Evolutionary conservation across 2,888 invertebrate species (phyloP).

Genomic region (Perizoma affinitatum): DNA sequence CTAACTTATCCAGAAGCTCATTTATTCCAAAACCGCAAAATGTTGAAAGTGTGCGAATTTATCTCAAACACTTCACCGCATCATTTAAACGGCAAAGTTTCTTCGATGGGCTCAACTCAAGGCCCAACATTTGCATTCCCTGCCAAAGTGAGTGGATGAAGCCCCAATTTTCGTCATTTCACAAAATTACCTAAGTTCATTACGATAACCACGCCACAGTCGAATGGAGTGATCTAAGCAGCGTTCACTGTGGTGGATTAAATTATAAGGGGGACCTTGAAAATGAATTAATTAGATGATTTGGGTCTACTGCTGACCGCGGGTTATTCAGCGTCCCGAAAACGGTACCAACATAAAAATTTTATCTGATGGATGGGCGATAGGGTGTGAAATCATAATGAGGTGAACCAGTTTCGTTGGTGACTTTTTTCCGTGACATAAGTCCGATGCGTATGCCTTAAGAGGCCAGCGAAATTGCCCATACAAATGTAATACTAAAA

Average conservation of each 20-base stretch:
- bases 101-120: constrained; percentile 35
- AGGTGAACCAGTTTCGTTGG: constrained; percentile 20
- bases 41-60: constrained; percentile 35
- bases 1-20: constrained; percentile 27
- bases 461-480: too few species aligned
- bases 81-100: constrained; percentile 40
- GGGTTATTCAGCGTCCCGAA: constrained; percentile 35
- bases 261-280: constrained; percentile 30
- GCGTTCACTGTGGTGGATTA: constrained; percentile 25
- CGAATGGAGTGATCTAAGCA: constrained; percentile 29
- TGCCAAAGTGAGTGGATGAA: constrained; percentile 35
- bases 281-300: constrained; percentile 35
- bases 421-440: constrained; percentile 16
- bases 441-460: too few species aligned
- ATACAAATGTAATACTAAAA: too few species aligned
- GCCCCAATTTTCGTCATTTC: constrained; percentile 36
- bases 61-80: constrained; percentile 35
- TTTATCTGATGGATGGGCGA: constrained; percentile 33
- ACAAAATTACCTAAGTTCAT: constrained; percentile 34
- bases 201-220: constrained; percentile 28
- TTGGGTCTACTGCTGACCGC: constrained; percentile 36
- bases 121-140: constrained; percentile 38
- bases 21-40: constrained; percentile 33
- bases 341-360: constrained; percentile 34
- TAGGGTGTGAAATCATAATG: constrained; percentile 33